phyloP scores from a whole-genome alignment of 2,888 invertebrate genomes.

The Stictocephala bisonia region DNA sequence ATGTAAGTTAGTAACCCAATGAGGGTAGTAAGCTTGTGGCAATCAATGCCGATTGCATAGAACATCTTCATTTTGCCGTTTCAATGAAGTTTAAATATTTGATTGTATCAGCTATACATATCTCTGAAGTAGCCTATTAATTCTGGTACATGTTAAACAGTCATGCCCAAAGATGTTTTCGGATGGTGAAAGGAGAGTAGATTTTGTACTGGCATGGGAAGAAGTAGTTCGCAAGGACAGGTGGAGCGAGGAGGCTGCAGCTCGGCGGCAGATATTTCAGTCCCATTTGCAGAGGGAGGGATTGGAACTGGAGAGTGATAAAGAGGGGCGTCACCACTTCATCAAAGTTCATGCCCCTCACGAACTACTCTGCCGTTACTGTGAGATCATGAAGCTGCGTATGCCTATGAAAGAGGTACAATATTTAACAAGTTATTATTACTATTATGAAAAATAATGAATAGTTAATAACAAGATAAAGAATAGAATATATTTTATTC shows the following conservation, averaged over 20 bases:
- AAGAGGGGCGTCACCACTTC: constrained; percentile 73
- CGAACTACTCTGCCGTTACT: constrained; percentile 85
- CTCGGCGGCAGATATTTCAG: constrained; percentile 75
- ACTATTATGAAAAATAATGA: too few species aligned
- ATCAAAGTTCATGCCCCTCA: constrained; percentile 90
- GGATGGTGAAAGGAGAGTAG: constrained; percentile 78
- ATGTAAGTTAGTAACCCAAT: not conserved
- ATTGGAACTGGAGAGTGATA: constrained; percentile 77
- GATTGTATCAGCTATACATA: too few species aligned
- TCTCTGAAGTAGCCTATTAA: too few species aligned
- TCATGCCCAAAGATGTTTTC: constrained; percentile 66
- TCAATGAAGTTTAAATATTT: too few species aligned
- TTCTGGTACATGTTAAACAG: too few species aligned
- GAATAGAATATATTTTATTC: too few species aligned
- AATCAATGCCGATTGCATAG: too few species aligned
- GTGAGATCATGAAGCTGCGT: constrained; percentile 90
- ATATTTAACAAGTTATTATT: too few species aligned
- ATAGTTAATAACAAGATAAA: too few species aligned
- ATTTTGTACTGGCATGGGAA: constrained; percentile 85
- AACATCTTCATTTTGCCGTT: too few species aligned
- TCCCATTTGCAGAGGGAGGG: constrained; percentile 79
- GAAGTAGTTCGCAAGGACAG: too few species aligned
- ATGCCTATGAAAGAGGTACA: constrained; percentile 96
- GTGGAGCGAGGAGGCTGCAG: constrained; percentile 64
- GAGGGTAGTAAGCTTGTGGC: too few species aligned